phyloP scores from a whole-genome alignment of 2,797 vertebrate species.

The Psittacula echo region DNA sequence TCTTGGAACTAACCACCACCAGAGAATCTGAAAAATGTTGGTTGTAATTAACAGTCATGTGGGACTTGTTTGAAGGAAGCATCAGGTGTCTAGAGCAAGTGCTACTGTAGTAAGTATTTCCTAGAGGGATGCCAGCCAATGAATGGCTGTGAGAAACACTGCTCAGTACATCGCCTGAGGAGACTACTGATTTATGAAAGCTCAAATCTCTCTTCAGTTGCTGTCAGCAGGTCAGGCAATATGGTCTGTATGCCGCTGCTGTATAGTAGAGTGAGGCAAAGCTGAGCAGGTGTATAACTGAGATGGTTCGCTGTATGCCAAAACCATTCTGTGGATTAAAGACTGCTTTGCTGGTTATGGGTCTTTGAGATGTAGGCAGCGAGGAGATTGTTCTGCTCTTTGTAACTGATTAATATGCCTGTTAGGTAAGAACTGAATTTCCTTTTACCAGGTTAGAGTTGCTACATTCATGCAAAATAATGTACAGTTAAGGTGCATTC shows the following conservation, averaged over 20 bases:
- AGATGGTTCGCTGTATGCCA: not conserved
- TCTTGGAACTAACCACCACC: not conserved
- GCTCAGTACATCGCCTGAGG: accelerated
- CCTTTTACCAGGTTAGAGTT: not conserved
- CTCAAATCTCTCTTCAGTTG: not conserved
- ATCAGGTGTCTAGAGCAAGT: not conserved
- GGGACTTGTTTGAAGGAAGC: not conserved
- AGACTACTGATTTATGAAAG: not conserved
- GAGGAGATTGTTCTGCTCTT: not conserved
- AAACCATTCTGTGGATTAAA: not conserved
- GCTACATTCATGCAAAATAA: not conserved
- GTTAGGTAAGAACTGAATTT: not conserved
- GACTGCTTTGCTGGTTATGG: not conserved
- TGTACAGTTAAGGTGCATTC: not conserved
- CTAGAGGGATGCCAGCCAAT: not conserved
- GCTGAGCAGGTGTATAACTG: not conserved
- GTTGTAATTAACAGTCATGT: not conserved
- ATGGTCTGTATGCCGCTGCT: not conserved
- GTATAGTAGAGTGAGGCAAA: not conserved
- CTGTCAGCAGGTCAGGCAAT: not conserved
- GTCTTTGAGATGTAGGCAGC: not conserved
- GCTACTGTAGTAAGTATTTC: not conserved
- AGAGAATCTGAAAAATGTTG: not conserved
- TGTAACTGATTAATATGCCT: not conserved
- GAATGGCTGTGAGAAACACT: not conserved